Evolutionary conservation across 2,888 invertebrate genomes (phyloP).

Genomic region (Celastrina argiolus): DNA sequence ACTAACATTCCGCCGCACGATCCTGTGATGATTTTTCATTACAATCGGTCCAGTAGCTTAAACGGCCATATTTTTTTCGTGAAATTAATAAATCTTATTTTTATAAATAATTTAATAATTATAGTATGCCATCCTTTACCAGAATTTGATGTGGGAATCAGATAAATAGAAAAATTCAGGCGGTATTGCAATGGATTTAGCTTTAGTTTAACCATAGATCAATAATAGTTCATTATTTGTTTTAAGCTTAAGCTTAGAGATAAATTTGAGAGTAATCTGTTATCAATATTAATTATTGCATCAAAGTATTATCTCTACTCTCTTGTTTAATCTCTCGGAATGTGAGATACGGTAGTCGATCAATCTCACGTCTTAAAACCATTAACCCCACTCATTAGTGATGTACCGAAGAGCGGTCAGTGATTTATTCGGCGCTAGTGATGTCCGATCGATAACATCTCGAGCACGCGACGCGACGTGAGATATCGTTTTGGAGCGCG

Average conservation of each 20-base stretch:
- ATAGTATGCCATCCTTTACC: too few relatives aligned
- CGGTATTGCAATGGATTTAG: too few relatives aligned
- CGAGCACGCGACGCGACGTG: conserved; percentile 39
- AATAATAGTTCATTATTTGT: too few relatives aligned
- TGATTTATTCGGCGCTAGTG: conserved; percentile 67
- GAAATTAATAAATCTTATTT: too few relatives aligned
- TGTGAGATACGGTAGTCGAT: conserved; percentile 48
- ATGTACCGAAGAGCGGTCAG: conserved; percentile 34
- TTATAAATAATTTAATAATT: too few relatives aligned
- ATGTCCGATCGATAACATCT: conserved; percentile 63
- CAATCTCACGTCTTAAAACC: conserved; percentile 62
- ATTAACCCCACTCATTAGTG: conserved; percentile 49
- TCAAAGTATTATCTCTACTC: conserved; percentile 23
- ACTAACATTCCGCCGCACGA: too few relatives aligned
- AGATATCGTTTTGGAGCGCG: background rate
- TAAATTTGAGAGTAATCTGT: conserved; percentile 20
- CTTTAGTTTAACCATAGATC: too few relatives aligned
- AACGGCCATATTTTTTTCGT: too few relatives aligned
- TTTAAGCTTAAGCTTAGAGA: background rate
- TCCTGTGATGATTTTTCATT: too few relatives aligned
- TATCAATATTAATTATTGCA: conserved; percentile 25
- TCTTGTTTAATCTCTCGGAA: conserved; percentile 34
- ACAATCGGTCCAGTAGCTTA: too few relatives aligned
- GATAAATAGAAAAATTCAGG: too few relatives aligned
- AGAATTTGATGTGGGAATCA: too few relatives aligned